Percentiles rank a stretch among this genome's conserved stretches.
Conservation (phyloP, 2,113 vertebrate species). For the Dasyprocta punctata region DNA sequence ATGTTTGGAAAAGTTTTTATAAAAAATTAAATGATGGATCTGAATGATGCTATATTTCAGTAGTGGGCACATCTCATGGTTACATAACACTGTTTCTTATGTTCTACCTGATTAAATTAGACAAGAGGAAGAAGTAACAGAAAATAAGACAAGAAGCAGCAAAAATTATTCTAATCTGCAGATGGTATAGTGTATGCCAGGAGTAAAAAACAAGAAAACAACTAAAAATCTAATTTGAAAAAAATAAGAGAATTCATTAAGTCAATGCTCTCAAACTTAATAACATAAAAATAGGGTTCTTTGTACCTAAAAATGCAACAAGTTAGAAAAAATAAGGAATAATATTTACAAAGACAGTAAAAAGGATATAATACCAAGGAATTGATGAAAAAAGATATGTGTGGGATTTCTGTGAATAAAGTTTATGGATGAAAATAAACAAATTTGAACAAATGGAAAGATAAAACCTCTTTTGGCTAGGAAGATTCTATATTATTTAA, state of each 20-base stretch:
- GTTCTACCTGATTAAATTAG: not conserved
- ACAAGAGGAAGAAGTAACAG: not conserved
- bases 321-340: not conserved
- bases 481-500: not conserved
- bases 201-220: not conserved
- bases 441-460: not conserved
- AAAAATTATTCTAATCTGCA: not conserved
- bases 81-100: not conserved
- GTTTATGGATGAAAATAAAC: not conserved
- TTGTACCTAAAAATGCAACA: not conserved
- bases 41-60: not conserved
- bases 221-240: not conserved
- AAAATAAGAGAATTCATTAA: constrained; percentile 2
- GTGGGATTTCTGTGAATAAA: not conserved
- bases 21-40: not conserved
- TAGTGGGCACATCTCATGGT: not conserved
- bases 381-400: not conserved
- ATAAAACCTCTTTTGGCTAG: not conserved
- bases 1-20: not conserved
- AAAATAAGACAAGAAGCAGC: not conserved
- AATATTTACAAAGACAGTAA: not conserved
- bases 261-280: not conserved
- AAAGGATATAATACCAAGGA: not conserved
- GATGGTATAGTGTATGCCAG: not conserved
- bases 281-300: constrained; percentile 8